These are phyloP conservation scores for Nomada fucata DNA, from an alignment of 2,888 invertebrate genomes.

Conservation along the genomic window DNA sequence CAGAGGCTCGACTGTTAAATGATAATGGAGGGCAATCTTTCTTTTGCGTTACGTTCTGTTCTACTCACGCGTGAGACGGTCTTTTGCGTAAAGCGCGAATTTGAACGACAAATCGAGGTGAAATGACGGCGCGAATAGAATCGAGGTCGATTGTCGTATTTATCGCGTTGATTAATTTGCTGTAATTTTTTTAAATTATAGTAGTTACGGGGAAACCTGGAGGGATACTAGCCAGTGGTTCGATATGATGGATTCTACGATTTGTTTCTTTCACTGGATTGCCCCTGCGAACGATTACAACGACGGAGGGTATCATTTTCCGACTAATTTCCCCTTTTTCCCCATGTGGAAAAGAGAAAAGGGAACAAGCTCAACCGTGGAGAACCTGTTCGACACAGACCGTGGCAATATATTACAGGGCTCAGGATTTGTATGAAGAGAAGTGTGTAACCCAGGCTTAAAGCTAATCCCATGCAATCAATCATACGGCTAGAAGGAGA, in stretches of 20 bases:
- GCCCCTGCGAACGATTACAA: slow-evolving; percentile 57
- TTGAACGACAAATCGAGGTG: not conserved
- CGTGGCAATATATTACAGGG: slow-evolving; percentile 82
- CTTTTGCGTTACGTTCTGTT: not conserved
- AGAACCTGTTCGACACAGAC: slow-evolving; percentile 80
- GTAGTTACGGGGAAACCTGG: not conserved
- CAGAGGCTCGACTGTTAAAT: slow-evolving; percentile 27
- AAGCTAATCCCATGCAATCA: slow-evolving; percentile 80
- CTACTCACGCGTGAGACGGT: not conserved
- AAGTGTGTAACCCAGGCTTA: slow-evolving; percentile 83
- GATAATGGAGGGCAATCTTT: slow-evolving; percentile 35
- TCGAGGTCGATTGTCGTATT: not conserved
- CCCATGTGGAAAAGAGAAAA: slow-evolving; percentile 47
- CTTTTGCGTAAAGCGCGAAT: not conserved
- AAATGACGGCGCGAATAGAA: not conserved
- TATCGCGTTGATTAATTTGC: not conserved
- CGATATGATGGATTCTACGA: slow-evolving; percentile 34
- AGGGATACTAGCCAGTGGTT: not conserved
- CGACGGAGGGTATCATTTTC: slow-evolving; percentile 68
- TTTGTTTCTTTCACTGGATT: slow-evolving; percentile 52
- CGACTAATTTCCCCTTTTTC: slow-evolving; percentile 73
- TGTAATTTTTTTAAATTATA: not conserved
- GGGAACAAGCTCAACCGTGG: slow-evolving; percentile 60
- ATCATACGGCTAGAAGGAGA: slow-evolving; percentile 76
- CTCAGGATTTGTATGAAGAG: slow-evolving; percentile 82